These are phyloP conservation scores for Drosophila novamexicana DNA, from an alignment of 1,140 invertebrate species.

Conservation along the genomic window DNA sequence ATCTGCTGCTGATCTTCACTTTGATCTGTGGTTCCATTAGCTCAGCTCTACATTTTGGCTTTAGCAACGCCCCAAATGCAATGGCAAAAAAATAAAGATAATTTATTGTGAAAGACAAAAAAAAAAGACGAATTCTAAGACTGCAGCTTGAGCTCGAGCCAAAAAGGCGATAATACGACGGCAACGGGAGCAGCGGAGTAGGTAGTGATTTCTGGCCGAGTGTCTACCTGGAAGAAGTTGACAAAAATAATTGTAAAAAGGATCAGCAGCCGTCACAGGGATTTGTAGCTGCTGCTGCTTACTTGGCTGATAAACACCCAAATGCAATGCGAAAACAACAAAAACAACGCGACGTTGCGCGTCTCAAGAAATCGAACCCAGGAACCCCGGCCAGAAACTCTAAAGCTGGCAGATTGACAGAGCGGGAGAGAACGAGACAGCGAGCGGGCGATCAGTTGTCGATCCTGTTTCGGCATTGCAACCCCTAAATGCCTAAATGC, in stretches of 20 bases:
- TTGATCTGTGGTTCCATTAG: constrained; percentile 36
- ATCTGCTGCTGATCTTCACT: constrained; percentile 5
- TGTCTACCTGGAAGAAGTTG: constrained; percentile 70
- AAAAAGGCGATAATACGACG: constrained; percentile 30
- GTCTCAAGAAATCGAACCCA: constrained; percentile 55
- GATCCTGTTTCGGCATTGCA: constrained; percentile 58
- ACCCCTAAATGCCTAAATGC: constrained; percentile 64
- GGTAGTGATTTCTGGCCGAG: constrained; percentile 58
- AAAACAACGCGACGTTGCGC: background rate
- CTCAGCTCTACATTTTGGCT: constrained; percentile 54
- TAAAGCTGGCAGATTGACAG: constrained; percentile 1
- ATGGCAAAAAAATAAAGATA: constrained; percentile 35
- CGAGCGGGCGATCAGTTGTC: constrained; percentile 6
- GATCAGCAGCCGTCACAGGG: constrained; percentile 58
- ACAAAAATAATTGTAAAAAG: constrained; percentile 76
- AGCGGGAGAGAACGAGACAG: constrained; percentile 1
- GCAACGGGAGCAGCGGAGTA: constrained; percentile 18
- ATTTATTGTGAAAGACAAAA: constrained; percentile 50
- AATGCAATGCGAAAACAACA: constrained; percentile 74
- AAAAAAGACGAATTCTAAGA: background rate
- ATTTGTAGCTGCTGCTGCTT: constrained; percentile 32
- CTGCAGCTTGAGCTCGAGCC: constrained; percentile 58
- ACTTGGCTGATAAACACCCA: constrained; percentile 60
- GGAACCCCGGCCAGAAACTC: constrained; percentile 5
- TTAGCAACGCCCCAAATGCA: constrained; percentile 41